Base-by-base conservation (phyloP, 2,888 invertebrate genomes). In the Leptopterna dolabrata region DNA sequence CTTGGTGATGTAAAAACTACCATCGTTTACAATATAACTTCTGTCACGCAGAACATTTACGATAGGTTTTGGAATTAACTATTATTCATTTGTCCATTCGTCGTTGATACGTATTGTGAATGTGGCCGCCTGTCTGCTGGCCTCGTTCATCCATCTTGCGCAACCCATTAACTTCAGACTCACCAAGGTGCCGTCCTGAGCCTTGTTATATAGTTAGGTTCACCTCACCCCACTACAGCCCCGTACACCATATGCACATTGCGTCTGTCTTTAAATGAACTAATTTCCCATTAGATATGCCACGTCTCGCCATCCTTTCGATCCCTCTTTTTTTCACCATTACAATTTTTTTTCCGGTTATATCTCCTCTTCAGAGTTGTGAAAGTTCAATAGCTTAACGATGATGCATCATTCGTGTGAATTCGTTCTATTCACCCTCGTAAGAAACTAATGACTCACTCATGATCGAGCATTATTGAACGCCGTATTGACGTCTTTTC, bases 361-460 rank as follows among this genome's bases (percentile, higher is more conserved):
- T 63, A 63, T 63, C 63, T 63, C 7, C 63, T 4, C 63, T 19
- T 24, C 24, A 9, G 11, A 63, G 63, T 63, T 63, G 63, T 63
- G 63, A 63, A 63, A 63, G 63, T 63, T 63, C 45, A 45, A 78
- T 27, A 36, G 36, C n/a, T 30, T 41, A 83, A 83, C 63, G 83
- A 70, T 83, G 81, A 81, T 27, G 63, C 83, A 30, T 83, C 83
- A 70, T 83, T 83, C 19, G 63, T 83, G 70, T 83, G 47, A 83
- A 83, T 70, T 83, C 83, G 51, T 78, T 27, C 78, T 45, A 45
- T 78, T 78, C 43, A 27, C 43, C 43, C 45, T 27, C 19, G 43
- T 16, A 76, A 78, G 47, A 83, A 83, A 83, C 63, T 83, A 83
- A 83, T 83, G 83, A 83, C 83, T 83, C 47, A 83, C 83, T 83